phyloP scores from a whole-genome alignment of 1,140 invertebrate species.

The Panagrolaimus sp. region DNA sequence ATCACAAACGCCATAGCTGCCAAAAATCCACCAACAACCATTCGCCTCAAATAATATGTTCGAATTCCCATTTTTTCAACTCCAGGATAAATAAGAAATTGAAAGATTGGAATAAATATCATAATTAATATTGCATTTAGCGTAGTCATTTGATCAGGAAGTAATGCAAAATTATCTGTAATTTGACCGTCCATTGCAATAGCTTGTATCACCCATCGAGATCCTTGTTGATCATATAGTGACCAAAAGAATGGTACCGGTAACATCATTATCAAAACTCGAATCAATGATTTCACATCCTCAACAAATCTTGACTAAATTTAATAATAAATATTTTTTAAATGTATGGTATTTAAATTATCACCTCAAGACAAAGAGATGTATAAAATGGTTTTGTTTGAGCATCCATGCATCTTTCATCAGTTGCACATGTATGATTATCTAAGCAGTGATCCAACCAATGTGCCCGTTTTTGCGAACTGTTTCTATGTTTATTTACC shows the following conservation, averaged over 20 bases:
- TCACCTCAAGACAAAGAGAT: background rate
- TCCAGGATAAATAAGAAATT: conserved; percentile 37
- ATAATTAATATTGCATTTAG: conserved; percentile 27
- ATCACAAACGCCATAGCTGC: conserved; percentile 13
- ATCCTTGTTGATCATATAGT: conserved; percentile 63
- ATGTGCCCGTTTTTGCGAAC: conserved; percentile 64
- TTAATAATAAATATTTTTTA: background rate
- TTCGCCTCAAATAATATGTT: conserved; percentile 14
- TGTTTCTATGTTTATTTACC: conserved; percentile 35
- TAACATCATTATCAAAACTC: conserved; percentile 60
- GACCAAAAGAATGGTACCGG: conserved; percentile 73
- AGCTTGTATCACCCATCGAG: conserved; percentile 25
- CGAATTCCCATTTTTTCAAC: conserved; percentile 35
- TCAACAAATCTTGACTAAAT: conserved; percentile 35
- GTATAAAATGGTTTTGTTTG: conserved; percentile 20
- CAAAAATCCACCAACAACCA: conserved; percentile 19
- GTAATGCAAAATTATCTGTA: conserved; percentile 59
- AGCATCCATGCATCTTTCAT: conserved; percentile 60
- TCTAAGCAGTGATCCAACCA: conserved; percentile 73
- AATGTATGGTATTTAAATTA: background rate
- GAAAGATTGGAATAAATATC: conserved; percentile 23
- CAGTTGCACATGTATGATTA: conserved; percentile 62
- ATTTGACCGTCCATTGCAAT: conserved; percentile 36
- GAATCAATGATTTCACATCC: conserved; percentile 59
- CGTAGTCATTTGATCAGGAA: conserved; percentile 79